Conservation (phyloP, 2,113 vertebrate species). For the Trachemys scripta region DNA sequence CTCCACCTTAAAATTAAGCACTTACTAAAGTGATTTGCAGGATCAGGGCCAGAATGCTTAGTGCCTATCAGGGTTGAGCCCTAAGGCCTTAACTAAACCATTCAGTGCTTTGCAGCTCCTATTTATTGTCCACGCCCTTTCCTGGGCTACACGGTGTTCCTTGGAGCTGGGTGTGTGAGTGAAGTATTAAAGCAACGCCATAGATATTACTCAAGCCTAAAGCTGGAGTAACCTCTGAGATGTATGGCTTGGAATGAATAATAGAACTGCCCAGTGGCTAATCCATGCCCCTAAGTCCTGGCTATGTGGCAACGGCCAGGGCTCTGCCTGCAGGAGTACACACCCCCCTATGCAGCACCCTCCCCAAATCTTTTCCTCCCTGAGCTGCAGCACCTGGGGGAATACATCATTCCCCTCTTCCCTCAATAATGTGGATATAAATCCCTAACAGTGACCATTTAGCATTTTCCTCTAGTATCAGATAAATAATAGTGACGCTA, state of each 20-base stretch:
- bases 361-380: neutral
- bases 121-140: neutral
- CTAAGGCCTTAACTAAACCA: neutral
- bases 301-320: neutral
- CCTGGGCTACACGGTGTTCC: neutral
- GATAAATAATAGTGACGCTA: slow-evolving; percentile 53
- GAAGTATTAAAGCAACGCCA: neutral
- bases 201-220: neutral
- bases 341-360: neutral
- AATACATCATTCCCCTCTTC: slow-evolving; percentile 68
- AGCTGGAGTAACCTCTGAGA: neutral
- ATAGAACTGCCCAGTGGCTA: neutral
- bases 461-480: slow-evolving; percentile 48
- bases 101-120: neutral
- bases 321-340: neutral
- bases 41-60: accelerated
- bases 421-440: slow-evolving; percentile 58
- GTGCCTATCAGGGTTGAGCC: accelerated
- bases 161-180: neutral
- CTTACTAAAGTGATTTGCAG: neutral
- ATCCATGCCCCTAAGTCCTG: accelerated
- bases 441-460: slow-evolving; percentile 53
- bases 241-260: neutral
- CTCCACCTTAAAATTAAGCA: neutral
- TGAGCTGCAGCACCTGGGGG: slow-evolving; percentile 46